Base-by-base conservation (phyloP, 2,113 vertebrate species). In the Peucedramus taeniatus region DNA sequence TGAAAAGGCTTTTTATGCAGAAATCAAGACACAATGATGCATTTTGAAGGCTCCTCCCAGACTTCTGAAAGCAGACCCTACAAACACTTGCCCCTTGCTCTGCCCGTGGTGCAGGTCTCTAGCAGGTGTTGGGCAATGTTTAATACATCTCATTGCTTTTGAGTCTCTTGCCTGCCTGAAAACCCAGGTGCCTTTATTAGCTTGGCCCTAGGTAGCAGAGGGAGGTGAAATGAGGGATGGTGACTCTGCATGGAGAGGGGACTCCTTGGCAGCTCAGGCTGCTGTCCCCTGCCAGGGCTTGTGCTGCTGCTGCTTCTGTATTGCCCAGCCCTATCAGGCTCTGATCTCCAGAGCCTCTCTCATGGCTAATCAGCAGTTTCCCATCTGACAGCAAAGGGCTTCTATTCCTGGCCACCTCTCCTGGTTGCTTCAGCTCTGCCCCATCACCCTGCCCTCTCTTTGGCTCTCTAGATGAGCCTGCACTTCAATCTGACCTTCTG, bases 1-100 rank as follows among this genome's bases (percentile, higher is more conserved):
- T 82, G 49, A 95, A 90, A 95, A 83, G 86, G 56, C 72, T 71
- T 88, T 96, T 95, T 70, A 68, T 96, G 85, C 56, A 83, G 80
- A 76, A 92, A 49, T 68, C 78, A 72, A 90, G 88, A 44, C 39
- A 53, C 2, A 27, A 20, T 80, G 85, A 60, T 94, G 77, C 13
- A 4, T 78, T 90, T 54, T 44, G 64, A 84, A 79, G 49, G 80
- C 44, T 94, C 40, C 40, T 89, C 68, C 72, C 63, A 44, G 75
- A 18, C 27, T 61, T 59, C 45, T 70, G 71, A 27, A 66, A 70
- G 10, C 6, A 44, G 66, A 51, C 28, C 76, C 69, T 56, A 3
- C 83, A 44, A 11, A 17, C 1, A 1, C 40, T 35, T 45, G 39
- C 60, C 68, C 44, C 75, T 56, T 0, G 0, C 30, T 79, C 78